Base-by-base conservation (phyloP, 2,113 vertebrate species). In the Gorsachius goisagi region DNA sequence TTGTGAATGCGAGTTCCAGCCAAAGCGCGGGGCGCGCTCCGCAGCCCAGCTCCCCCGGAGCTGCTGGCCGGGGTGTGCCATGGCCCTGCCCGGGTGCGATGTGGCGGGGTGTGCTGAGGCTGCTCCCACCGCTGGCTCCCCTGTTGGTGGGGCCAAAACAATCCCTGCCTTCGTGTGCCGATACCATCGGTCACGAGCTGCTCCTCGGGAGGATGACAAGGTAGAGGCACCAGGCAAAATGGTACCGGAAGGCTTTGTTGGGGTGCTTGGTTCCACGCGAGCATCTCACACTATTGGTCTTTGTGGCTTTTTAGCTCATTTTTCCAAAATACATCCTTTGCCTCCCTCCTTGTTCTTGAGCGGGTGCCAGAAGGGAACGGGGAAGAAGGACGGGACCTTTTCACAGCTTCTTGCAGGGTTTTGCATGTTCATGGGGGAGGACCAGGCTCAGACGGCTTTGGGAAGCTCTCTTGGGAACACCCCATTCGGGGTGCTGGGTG, bases 21-120 rank as follows among this genome's bases (percentile, higher is more conserved):
- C 49, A 7, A 7, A 3, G 3, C 1, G 0, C 8, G 56, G 45
- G 22, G 37, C 37, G 37, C 37, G 37, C 37, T 39, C 37, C 37
- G 8, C 37, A 39, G 37, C 10, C 37, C 10, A 10, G 37, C 37
- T 39, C 10, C 10, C 37, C 37, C 10, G 37, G 37, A 39, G 37
- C 37, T 39, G 37, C 19, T n/a, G 82, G 13, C 66, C 53, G 3
- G 28, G 21, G 55, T 27, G 9, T 24, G 68, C 20, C 14, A 2
- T 37, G 1, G 8, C 52, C 28, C 44, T 10, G 50, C 73, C 24
- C 94, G 32, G 82, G 78, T 62, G 67, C 14, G 53, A 26, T 18
- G 4, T 21, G 9, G 15, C 4, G 17, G 33, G 1, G 11, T 5
- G 81, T n/a, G 6, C 68, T 32, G 6, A 62, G 2, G 28, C 64